Evolutionary conservation across 2,888 invertebrate genomes (phyloP).

Genomic region (Muschampia staudingeri): DNA sequence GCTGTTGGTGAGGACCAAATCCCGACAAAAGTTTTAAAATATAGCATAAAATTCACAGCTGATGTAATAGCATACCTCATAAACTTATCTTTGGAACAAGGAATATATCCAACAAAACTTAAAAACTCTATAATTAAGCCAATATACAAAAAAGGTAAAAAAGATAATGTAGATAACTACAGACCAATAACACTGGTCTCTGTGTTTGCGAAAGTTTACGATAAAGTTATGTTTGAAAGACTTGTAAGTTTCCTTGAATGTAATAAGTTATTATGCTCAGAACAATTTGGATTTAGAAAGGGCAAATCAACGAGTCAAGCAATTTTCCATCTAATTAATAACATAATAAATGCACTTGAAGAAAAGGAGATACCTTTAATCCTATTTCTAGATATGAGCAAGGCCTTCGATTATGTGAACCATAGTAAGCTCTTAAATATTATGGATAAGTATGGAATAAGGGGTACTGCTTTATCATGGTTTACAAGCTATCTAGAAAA

Average conservation of each 20-base stretch:
- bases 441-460: neutral
- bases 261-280: neutral
- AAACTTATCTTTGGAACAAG: neutral
- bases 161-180: neutral
- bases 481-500: neutral
- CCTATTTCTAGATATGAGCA: neutral
- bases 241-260: neutral
- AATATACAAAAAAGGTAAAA: neutral
- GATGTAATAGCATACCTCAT: neutral
- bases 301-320: neutral
- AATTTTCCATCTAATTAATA: neutral
- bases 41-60: neutral
- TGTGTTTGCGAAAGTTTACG: neutral
- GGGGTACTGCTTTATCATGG: neutral
- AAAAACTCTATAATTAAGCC: neutral
- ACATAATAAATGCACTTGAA: slow-evolving; percentile 7
- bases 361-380: neutral
- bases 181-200: neutral
- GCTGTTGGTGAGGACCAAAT: slow-evolving; percentile 4
- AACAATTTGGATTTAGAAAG: slow-evolving; percentile 1
- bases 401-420: neutral
- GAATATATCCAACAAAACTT: neutral
- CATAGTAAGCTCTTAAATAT: neutral
- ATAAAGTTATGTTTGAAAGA: neutral
- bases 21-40: neutral